These are phyloP conservation scores for Leiothrix lutea DNA, from an alignment of 2,113 vertebrate genomes.

Conservation along the genomic window DNA sequence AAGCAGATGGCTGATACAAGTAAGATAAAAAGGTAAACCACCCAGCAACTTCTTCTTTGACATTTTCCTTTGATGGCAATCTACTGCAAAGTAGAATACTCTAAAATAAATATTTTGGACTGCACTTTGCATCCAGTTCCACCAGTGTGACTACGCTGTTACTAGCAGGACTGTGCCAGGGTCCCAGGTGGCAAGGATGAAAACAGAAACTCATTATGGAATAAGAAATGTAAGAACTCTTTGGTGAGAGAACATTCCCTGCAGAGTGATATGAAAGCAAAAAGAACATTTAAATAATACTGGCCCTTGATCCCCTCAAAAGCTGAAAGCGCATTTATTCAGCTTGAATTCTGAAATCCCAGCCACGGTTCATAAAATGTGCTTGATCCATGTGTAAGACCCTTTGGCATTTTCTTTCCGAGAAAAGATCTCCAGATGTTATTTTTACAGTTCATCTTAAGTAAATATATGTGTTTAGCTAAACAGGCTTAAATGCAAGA, in stretches of 20 bases:
- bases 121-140: slow-evolving; percentile 1
- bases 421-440: slow-evolving; percentile 27
- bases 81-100: slow-evolving; percentile 11
- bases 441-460: slow-evolving; percentile 46
- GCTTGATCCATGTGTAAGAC: slow-evolving; percentile 13
- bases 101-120: slow-evolving; percentile 53
- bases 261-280: background rate
- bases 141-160: background rate
- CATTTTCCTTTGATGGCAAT: background rate
- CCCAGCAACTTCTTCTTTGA: background rate
- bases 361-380: background rate
- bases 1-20: background rate
- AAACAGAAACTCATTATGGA: slow-evolving; percentile 34
- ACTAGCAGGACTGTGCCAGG: background rate
- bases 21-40: slow-evolving; percentile 3
- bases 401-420: slow-evolving; percentile 37
- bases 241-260: background rate
- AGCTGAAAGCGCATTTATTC: slow-evolving; percentile 32
- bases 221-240: background rate
- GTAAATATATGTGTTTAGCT: slow-evolving; percentile 44
- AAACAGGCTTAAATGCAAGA: slow-evolving; percentile 26
- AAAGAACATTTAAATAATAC: slow-evolving; percentile 45
- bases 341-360: slow-evolving; percentile 7
- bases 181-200: slow-evolving; percentile 29
- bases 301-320: slow-evolving; percentile 43